Base-by-base conservation (phyloP, 2,113 vertebrate genomes). In the Lucifuga dentata region DNA sequence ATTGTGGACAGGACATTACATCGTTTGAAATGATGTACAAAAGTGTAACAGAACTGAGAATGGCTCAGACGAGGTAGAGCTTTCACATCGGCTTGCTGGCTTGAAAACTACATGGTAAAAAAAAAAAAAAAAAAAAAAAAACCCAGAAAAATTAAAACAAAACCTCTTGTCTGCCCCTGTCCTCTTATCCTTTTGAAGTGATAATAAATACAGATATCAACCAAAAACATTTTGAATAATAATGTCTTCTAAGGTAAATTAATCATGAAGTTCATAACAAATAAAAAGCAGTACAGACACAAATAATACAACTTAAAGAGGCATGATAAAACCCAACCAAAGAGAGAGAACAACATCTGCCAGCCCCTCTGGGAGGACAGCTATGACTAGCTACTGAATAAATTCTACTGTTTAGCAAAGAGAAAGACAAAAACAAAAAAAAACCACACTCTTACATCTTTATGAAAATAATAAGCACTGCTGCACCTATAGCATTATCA, bases 121-220 rank as follows among this genome's bases (percentile, higher is more conserved):
- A 77, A 89, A 82, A 56, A 68, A 78, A 73, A 29, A 68, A 43
- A 21, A 57, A 68, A 35, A 67, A 62, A 70, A 78, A 57, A 90
- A 80, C 87, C 76, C 69, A 53, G 70, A 72, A 70, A 76, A 82
- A 76, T 81, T 60, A 49, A 80, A 87, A 80, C 79, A 77, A 89
- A 85, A 50, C 16, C 66, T 55, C 66, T 80, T 68, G 1, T 81
- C 86, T 86, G 88, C 74, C 77, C 75, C 77, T 65, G 86, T 89
- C 79, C 86, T 92, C 88, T 74, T 79, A 90, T 91, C 90, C 89
- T 93, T 83, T 93, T 91, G 88, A 90, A 90, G 8, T 89, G 91
- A 94, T 94, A 96, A 97, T 98, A 97, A 97, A 97, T 96, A 97
- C 92, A 87, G 80, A 88, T 94, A 94, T 91, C 93, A 89, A 91